Base-by-base conservation (phyloP, 2,797 vertebrate species). In the Crocidura indochinensis region DNA sequence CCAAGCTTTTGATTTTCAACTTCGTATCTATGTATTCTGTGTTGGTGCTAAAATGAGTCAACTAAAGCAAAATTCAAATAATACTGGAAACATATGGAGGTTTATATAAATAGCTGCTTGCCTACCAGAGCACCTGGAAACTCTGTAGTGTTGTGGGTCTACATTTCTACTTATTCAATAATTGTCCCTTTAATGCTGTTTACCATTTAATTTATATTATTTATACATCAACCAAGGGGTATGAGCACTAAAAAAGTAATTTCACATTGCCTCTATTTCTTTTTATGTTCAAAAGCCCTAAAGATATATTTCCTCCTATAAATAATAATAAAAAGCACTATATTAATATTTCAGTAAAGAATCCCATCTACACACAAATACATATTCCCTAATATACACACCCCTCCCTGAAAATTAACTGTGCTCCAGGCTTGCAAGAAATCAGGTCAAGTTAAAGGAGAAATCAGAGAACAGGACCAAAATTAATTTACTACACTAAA, bases 381-480 rank as follows among this genome's bases (percentile, higher is more conserved):
- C 62, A 71, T 88, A 73, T 65, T 93, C 77, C 68, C 90, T 93
- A 91, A 96, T 92, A 95, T 74, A 95, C 67, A 84, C 4, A 92
- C 93, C 84, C 95, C 92, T 92, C 92, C 90, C 86, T 82, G 69
- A 91, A 95, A 96, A 95, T 96, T 96, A 96, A 95, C 94, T 87
- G 47, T 92, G 96, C 96, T 96, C 90, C 92, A 77, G 96, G 96
- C 96, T 93, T 92, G 87, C 75, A 77, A 94, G 94, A 88, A 96
- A 96, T 95, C 96, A 96, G 96, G 96, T 97, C 96, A 97, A 94
- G 84, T 84, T 96, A 95, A 95, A 95, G 96, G 86, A 96, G 95
- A 96, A 96, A 96, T 95, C 88, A 88, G 91, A 93, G 95, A 97
- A 93, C 93, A 95, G 81, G 88, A 94, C 91, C 91, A 91, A 96